Conservation (phyloP, 2,888 invertebrate species). For the Copidosoma aretas region DNA sequence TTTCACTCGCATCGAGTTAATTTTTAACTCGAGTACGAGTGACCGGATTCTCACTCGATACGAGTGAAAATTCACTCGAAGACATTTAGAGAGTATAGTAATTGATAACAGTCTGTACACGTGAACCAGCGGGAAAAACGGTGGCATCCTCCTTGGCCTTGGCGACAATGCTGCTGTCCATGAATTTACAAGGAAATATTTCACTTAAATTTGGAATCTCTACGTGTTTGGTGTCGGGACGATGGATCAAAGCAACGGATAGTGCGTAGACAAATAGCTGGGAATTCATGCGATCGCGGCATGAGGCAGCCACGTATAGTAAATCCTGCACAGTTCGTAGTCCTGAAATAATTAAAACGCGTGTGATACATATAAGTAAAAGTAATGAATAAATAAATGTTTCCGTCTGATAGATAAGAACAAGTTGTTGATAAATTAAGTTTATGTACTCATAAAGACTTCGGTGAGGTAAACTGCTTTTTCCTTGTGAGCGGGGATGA, state of each 20-base stretch:
- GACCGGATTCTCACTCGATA: no score
- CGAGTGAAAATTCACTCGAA: no score
- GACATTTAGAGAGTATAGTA: no score
- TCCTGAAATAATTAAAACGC: slow-evolving; percentile 60
- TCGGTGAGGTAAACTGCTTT: background rate
- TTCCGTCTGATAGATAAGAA: background rate
- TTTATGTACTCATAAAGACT: background rate
- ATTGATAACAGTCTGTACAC: no score
- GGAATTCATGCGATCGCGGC: slow-evolving; percentile 78
- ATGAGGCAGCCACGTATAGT: slow-evolving; percentile 73
- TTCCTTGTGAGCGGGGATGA: background rate
- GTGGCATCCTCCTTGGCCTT: slow-evolving; percentile 64
- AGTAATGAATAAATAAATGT: background rate
- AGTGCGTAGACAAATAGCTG: slow-evolving; percentile 80
- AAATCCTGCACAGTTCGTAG: slow-evolving; percentile 76
- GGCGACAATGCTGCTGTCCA: slow-evolving; percentile 75
- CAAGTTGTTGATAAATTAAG: background rate
- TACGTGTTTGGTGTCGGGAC: slow-evolving; percentile 74
- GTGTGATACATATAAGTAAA: background rate
- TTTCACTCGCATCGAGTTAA: no score
- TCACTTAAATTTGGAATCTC: slow-evolving; percentile 77
- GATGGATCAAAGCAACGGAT: slow-evolving; percentile 78
- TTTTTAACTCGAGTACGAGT: no score
- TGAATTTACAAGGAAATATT: slow-evolving; percentile 81
- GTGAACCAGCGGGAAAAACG: no score